These are phyloP conservation scores for Eciton burchellii DNA, from an alignment of 1,140 invertebrate species.

Conservation along the genomic window DNA sequence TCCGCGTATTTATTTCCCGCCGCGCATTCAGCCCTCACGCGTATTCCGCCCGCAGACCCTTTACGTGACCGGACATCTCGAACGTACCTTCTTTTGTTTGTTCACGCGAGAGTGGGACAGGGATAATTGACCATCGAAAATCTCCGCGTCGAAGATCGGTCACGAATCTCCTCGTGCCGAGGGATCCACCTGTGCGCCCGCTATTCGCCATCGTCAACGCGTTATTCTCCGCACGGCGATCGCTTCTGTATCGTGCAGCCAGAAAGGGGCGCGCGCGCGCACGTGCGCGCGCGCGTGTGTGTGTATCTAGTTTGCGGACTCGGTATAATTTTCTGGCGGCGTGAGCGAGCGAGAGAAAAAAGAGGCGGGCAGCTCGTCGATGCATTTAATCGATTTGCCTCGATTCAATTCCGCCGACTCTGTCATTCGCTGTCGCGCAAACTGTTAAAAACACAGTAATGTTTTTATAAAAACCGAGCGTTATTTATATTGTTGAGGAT, in stretches of 20 bases:
- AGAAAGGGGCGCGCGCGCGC: no score
- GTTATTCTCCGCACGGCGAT: background rate
- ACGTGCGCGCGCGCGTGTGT: no score
- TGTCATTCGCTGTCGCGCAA: background rate
- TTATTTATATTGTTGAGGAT: constrained; percentile 22
- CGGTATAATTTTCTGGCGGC: background rate
- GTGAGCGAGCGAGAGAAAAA: background rate
- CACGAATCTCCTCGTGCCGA: constrained; percentile 6
- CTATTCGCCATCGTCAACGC: background rate
- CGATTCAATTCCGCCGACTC: constrained; percentile 48
- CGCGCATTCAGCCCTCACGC: constrained; percentile 34
- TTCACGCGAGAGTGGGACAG: constrained; percentile 6
- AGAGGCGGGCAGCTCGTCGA: background rate
- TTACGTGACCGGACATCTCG: constrained; percentile 61
- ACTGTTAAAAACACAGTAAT: constrained; percentile 38
- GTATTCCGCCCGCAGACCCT: background rate
- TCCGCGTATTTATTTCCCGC: constrained; percentile 49
- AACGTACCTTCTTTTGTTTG: constrained; percentile 2
- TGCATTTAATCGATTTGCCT: constrained; percentile 32
- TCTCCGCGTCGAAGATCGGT: background rate
- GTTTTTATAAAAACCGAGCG: constrained; percentile 56
- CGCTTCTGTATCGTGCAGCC: background rate
- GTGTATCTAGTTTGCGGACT: background rate
- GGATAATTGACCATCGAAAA: constrained; percentile 38
- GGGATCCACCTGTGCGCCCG: background rate